phyloP scores from a whole-genome alignment of 2,797 vertebrate genomes.

The Natrix natrix region DNA sequence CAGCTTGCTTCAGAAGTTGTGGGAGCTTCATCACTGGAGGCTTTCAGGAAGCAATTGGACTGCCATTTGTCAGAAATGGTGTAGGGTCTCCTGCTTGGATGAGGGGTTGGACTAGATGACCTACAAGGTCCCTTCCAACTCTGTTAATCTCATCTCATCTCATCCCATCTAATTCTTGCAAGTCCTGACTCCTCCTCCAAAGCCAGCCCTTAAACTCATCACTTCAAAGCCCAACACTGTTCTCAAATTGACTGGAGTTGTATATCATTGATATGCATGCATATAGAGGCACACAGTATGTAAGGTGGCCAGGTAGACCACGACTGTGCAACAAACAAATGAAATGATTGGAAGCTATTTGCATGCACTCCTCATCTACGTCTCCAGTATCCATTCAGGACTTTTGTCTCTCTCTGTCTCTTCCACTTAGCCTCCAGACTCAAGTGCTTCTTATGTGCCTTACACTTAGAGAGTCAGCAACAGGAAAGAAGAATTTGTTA shows the following conservation, averaged over 20 bases:
- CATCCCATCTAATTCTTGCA: background rate
- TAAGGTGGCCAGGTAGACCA: background rate
- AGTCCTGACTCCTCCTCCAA: background rate
- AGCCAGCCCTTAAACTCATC: background rate
- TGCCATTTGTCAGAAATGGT: too few species aligned
- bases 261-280: background rate
- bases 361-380: background rate
- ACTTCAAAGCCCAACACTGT: background rate
- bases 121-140: too few species aligned
- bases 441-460: background rate
- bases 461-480: background rate
- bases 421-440: background rate
- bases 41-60: too few species aligned
- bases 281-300: background rate
- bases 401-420: too few species aligned
- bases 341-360: background rate
- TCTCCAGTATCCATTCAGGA: fast-evolving
- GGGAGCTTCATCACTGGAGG: too few species aligned
- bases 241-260: background rate
- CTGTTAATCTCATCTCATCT: too few species aligned
- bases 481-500: background rate
- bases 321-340: background rate
- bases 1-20: too few species aligned
- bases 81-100: too few species aligned
- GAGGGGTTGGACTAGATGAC: too few species aligned